Base-by-base conservation (phyloP, 2,888 invertebrate genomes). In the Parnassius orleans region DNA sequence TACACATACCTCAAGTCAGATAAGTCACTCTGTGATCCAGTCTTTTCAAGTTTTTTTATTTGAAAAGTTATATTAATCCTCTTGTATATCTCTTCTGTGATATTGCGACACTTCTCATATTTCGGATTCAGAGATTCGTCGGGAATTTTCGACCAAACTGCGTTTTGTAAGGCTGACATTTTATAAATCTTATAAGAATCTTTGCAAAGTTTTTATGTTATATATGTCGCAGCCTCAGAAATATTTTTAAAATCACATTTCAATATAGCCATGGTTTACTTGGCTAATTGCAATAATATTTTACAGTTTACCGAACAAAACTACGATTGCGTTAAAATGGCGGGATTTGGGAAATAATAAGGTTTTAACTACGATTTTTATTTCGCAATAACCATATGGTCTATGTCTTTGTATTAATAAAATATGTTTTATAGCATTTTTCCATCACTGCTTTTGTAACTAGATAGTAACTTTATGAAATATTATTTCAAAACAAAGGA, bases 11-110 rank as follows among this genome's bases (percentile, higher is more conserved):
- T 90, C 53, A 80, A 75, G 19, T 87, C 84, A 0, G 90, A 89
- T 0, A 83, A 60, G 52, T 90, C 88, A 77, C 88, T 90, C 48
- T 82, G 84, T 0, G 76, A 75, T 3, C 74, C 81, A 44, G 75
- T 75, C 65, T 87, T 88, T 66, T 88, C 89, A 51, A 88, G 69
- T 68, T 90, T 86, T 68, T 90, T 91, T 11, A 90, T 90, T 78
- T 90, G 83, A 79, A 91, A 90, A 7, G 90, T 91, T 64, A 91
- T 87, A 71, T 91, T 84, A 65, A 91, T 91, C 70, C 91, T 83
- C 65, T 91, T 91, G 69, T 91, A 91, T 68, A 91, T 91, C 68
- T 91, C 91, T 61, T 90, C 90, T 0, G 90, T 87, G 10, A 91
- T 91, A 72, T 90, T 86, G 3, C 86, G 79, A 76, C 90, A 91